These are phyloP conservation scores for Zelostemma sp. DNA, from an alignment of 1,140 invertebrate genomes.

Conservation along the genomic window DNA sequence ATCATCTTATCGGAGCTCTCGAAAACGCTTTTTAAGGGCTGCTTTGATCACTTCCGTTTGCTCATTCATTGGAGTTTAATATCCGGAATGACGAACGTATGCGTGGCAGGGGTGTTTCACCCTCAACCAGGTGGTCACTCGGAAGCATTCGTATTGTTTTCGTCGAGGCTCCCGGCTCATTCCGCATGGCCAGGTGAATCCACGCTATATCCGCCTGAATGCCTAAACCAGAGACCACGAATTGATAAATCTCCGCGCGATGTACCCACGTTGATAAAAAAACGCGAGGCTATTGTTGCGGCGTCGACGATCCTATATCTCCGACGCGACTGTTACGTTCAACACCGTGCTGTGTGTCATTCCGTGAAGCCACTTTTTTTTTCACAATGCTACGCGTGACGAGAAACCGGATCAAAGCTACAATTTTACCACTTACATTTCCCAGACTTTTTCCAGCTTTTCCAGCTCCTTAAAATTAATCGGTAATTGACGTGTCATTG, in stretches of 20 bases:
- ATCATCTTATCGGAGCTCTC: conserved; percentile 9
- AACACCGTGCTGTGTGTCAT: not conserved
- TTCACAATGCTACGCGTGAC: not conserved
- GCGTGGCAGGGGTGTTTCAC: conserved; percentile 27
- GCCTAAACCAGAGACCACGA: conserved; percentile 42
- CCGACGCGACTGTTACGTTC: conserved; percentile 17
- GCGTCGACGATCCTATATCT: conserved; percentile 32
- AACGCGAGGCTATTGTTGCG: conserved; percentile 45
- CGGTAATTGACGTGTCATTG: too few relatives aligned
- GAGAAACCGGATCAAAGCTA: not conserved
- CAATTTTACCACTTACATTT: not conserved
- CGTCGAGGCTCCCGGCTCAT: conserved; percentile 37
- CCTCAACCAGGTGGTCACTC: conserved; percentile 54
- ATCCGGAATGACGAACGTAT: conserved; percentile 52
- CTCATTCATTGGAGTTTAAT: conserved; percentile 56
- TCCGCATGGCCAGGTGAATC: conserved; percentile 56
- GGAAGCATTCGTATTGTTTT: conserved; percentile 54
- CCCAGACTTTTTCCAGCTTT: too few relatives aligned
- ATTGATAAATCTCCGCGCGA: conserved; percentile 50
- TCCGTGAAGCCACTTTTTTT: not conserved
- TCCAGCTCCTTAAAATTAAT: not conserved
- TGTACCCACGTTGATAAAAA: conserved; percentile 50
- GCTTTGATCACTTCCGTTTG: conserved; percentile 64
- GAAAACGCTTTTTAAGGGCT: conserved; percentile 36
- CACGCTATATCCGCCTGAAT: conserved; percentile 39